These are phyloP conservation scores for Setophaga petechia DNA, from an alignment of 2,113 vertebrate genomes.

Conservation along the genomic window DNA sequence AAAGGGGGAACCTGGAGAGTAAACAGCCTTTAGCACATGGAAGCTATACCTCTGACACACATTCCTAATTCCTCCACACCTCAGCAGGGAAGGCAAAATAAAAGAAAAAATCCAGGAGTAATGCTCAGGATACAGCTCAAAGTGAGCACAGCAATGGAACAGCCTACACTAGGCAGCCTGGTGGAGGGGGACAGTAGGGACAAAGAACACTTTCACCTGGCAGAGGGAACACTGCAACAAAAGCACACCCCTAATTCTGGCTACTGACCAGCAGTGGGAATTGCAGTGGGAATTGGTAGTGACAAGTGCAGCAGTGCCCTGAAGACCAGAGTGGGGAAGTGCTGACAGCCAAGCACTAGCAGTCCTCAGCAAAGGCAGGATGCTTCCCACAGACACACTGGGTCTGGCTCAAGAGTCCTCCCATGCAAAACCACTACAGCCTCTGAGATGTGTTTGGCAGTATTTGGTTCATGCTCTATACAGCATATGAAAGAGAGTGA, in stretches of 20 bases:
- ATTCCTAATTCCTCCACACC: neutral
- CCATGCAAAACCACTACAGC: neutral
- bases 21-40: neutral
- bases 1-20: neutral
- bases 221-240: neutral
- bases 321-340: neutral
- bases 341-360: neutral
- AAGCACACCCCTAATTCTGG: neutral
- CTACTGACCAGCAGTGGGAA: neutral
- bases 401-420: neutral
- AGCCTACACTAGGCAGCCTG: neutral
- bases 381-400: fast-evolving
- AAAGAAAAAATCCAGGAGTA: neutral
- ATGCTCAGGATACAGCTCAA: neutral
- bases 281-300: neutral
- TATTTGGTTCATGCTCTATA: neutral
- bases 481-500: neutral
- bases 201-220: neutral
- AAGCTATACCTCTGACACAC: neutral
- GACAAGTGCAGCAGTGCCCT: neutral
- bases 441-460: neutral
- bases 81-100: fast-evolving
- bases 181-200: fast-evolving
- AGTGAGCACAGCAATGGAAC: neutral
- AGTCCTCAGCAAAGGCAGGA: neutral